Conservation (phyloP, 2,797 vertebrate genomes). For the Cuniculus paca region DNA sequence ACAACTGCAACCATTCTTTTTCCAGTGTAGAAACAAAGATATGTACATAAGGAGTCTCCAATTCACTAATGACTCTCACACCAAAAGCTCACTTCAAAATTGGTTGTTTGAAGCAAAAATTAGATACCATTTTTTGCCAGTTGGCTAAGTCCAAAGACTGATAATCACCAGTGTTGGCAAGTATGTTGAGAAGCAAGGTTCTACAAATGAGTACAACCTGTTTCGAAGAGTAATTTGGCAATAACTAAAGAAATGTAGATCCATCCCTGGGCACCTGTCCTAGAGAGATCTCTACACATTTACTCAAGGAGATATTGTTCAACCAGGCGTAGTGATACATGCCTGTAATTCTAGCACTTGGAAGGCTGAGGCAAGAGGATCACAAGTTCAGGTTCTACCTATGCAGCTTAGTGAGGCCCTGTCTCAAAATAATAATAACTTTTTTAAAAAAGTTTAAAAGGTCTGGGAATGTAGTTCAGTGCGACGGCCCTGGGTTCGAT, state of each 20-base stretch:
- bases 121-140: neutral
- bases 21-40: slow-evolving; percentile 24
- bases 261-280: neutral
- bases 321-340: neutral
- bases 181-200: slow-evolving; percentile 1
- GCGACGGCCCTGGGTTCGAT: neutral
- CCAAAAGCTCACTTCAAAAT: slow-evolving; percentile 37
- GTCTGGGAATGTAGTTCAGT: neutral
- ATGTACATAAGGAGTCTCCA: neutral
- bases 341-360: neutral
- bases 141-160: slow-evolving; percentile 2
- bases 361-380: neutral
- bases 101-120: slow-evolving; percentile 40
- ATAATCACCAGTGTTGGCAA: slow-evolving; percentile 15
- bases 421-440: neutral
- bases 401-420: neutral
- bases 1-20: neutral
- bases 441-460: neutral
- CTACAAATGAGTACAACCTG: neutral
- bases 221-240: slow-evolving; percentile 45
- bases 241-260: neutral
- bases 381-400: neutral
- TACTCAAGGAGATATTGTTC: neutral
- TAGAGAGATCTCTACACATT: neutral
- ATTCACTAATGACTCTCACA: neutral